Conservation (phyloP, 2,113 vertebrate genomes). For the Misgurnus mizolepis region DNA sequence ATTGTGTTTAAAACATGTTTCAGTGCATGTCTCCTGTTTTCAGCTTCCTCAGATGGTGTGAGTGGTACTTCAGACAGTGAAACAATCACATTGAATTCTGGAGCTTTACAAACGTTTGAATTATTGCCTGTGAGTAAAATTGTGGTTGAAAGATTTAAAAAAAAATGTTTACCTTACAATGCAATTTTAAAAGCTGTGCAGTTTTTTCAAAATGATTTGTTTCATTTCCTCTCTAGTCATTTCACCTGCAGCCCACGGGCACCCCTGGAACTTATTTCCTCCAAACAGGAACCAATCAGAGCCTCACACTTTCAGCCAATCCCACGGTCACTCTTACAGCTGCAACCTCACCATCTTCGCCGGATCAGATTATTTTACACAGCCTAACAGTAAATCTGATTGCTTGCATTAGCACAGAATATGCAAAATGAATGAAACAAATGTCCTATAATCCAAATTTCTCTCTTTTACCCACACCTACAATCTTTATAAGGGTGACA, state of each 20-base stretch:
- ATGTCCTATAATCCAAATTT: not conserved
- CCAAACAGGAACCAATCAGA: conserved; percentile 90
- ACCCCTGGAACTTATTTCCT: conserved; percentile 95
- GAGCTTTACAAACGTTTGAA: conserved; percentile 94
- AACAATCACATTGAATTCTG: conserved; percentile 90
- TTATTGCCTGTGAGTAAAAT: conserved; percentile 88
- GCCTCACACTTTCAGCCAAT: conserved; percentile 83
- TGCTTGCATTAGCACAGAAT: not conserved
- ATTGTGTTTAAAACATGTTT: not conserved
- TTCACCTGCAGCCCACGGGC: conserved; percentile 94
- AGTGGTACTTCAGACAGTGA: conserved; percentile 84
- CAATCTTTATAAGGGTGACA: conserved; percentile 80
- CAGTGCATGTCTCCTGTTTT: conserved; percentile 21
- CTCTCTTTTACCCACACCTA: not conserved
- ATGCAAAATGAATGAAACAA: not conserved
- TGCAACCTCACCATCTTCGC: conserved; percentile 84
- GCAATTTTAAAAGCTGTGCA: not conserved
- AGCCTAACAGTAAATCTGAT: conserved; percentile 84
- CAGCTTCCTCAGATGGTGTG: conserved; percentile 73
- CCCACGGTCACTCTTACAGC: conserved; percentile 88
- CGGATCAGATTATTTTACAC: conserved; percentile 97
- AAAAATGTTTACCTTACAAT: not conserved
- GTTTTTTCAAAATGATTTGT: not conserved
- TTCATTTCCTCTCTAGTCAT: conserved; percentile 79
- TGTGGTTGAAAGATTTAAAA: conserved; percentile 41